Evolutionary conservation across 1,140 invertebrate species (phyloP), one percentile per base, ranked within the genome.

Genomic region (Cherax destructor): DNA sequence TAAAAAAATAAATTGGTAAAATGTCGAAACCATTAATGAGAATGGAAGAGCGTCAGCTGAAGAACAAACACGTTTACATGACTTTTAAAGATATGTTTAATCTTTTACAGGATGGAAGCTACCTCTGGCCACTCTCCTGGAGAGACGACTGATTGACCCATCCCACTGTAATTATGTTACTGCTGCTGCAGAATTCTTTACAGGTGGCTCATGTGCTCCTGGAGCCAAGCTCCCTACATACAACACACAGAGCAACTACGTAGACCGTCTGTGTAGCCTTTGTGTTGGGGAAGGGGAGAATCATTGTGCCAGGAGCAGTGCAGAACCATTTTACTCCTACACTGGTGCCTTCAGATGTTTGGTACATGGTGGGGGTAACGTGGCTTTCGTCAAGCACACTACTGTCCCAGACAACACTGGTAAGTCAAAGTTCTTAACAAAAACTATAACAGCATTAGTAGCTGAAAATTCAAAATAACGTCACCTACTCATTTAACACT

Each of bases 311-410:
- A 79, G 90, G 49, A 76, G 83, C 7, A 85, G 83, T 49, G 77
- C 21, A 1, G 98, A 99, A 95, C 97, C 97, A 93, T 99, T 98
- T 94, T 99, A 96, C 94, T 98, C 98, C 0, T 96, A 97, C 93
- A 97, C 95, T 88, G 95, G 98, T 78, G 98, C 98, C 0, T 97
- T 99, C 91, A 95, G 98, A 79, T 99, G 98, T 94, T 95, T 99
- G 65, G 97, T 99, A 1, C 98, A 99, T 95, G 98, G 98, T 21
- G 98, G 98, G n/a, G 98, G 98, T 3, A 96, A 99, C 94, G 98
- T 99, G n/a, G 98, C 99, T 0, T 99, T 99, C 94, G 97, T 99
- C 0, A 97, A 98, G 92, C 97, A 98, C 94, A 97, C 98, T 1
- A 98, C 98, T 0, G 97, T 99, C 0, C 96, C 96, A 41, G 98